Conservation (phyloP, 2,888 invertebrate genomes). For the Drosophila infuscata region DNA sequence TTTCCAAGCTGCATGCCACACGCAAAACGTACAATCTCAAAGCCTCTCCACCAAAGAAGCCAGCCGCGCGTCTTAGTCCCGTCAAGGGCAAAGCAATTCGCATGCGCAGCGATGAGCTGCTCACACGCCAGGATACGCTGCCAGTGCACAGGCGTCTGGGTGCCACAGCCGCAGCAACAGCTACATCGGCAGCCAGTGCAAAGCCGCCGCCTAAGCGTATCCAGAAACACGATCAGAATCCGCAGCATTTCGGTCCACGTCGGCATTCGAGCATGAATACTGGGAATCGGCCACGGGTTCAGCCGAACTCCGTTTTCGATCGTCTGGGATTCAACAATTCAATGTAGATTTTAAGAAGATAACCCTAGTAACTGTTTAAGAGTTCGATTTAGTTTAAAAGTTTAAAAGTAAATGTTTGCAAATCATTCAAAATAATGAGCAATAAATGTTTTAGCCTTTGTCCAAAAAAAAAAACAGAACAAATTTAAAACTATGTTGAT, state of each 20-base stretch:
- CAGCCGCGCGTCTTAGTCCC: conserved; percentile 59
- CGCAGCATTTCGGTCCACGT: conserved; percentile 32
- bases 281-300: conserved; percentile 39
- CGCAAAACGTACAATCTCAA: conserved; percentile 83
- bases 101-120: conserved; percentile 83
- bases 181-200: conserved; percentile 6
- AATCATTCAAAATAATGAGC: conserved; percentile 19
- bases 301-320: conserved; percentile 80
- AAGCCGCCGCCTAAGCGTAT: conserved; percentile 17
- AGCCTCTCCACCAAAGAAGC: conserved; percentile 69
- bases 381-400: conserved; percentile 36
- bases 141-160: conserved; percentile 83
- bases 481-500: neutral
- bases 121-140: conserved; percentile 66
- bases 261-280: conserved; percentile 60
- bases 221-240: conserved; percentile 24
- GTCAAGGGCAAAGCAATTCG: conserved; percentile 76
- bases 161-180: conserved; percentile 10
- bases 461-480: neutral
- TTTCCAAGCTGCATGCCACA: conserved; percentile 79
- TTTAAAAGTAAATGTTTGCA: conserved; percentile 32
- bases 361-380: conserved; percentile 32
- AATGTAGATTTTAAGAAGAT: conserved; percentile 45
- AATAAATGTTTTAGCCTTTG: conserved; percentile 3
- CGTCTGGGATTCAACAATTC: conserved; percentile 82